phyloP scores from a whole-genome alignment of 1,140 invertebrate genomes.

The Ganaspis sp. region DNA sequence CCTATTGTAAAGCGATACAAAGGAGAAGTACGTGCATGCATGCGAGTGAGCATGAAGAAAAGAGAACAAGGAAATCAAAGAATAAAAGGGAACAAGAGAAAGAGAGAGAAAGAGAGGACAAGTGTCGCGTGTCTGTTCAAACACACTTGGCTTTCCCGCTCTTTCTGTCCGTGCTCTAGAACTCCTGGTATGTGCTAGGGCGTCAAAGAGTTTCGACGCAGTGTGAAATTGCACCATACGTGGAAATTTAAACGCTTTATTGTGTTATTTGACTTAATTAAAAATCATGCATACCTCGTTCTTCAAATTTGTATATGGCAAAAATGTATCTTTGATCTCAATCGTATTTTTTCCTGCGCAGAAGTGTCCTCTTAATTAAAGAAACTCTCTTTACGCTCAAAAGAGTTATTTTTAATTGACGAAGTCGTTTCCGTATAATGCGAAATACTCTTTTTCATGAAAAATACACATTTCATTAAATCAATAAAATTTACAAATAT shows the following conservation, averaged over 20 bases:
- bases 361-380: too few species aligned
- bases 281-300: not conserved
- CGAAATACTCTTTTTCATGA: too few species aligned
- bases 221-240: not conserved
- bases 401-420: too few species aligned
- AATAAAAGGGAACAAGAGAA: slow-evolving; percentile 39
- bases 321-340: too few species aligned
- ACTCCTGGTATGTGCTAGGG: not conserved
- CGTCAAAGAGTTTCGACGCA: slow-evolving; percentile 8
- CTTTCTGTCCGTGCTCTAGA: slow-evolving; percentile 20
- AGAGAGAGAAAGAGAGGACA: slow-evolving; percentile 54
- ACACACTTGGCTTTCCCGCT: slow-evolving; percentile 58
- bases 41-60: slow-evolving; percentile 11
- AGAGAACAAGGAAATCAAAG: slow-evolving; percentile 38
- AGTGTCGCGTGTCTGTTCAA: slow-evolving; percentile 71
- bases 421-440: too few species aligned
- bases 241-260: slow-evolving; percentile 1
- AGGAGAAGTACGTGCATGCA: slow-evolving; percentile 30
- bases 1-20: slow-evolving; percentile 46
- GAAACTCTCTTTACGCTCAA: too few species aligned
- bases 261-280: not conserved
- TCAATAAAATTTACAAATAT: too few species aligned
- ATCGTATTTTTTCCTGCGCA: too few species aligned
- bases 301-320: too few species aligned
- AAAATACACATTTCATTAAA: too few species aligned